Evolutionary conservation across 2,888 invertebrate species (phyloP), one percentile per base, ranked within the genome.

Genomic region (Schizaphis graminum): DNA sequence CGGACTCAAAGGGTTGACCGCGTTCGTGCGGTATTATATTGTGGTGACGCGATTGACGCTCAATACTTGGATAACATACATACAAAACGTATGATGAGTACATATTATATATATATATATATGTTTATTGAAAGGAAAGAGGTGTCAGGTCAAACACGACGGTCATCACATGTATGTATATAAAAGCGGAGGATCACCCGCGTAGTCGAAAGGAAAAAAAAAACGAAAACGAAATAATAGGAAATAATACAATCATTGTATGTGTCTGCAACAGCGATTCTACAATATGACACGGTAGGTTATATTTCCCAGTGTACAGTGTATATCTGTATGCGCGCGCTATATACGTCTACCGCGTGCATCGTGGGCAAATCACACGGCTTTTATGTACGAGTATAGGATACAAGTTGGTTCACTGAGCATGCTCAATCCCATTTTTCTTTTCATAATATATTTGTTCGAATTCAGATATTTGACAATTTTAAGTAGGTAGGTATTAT

Each of bases 241-340:
- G 44, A 91, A 56, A 91, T 2, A 84, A 35, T 47, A 41, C 56
- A 8, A 84, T 84, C 67, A 92, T 92, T 92, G 92, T 91, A 49
- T 77, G 35, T 47, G 86, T 21, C 16, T n/a, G 28, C 49, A 61
- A 35, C 77, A 77, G 61, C 87, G 47, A 61, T 92, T 93, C 77
- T 89, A 91, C 77, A 77, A 77, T 93, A 77, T 56, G 92, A 93
- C 92, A 93, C 92, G 92, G 89, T 93, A 49, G 89, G 89, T 93
- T 93, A 93, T 93, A 88, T 89, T 87, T n/a, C 49, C 67, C 77
- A 21, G 92, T 77, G 89, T n/a, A n/a, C 47, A 61, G 47, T 21
- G 16, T 21, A 21, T 21, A 53, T 53, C 21, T 53, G 67, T 5
- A 5, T 16, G 67, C 1, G n/a, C 2, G 35, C 35, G 77, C 41